Base-by-base conservation (phyloP, 2,797 vertebrate genomes). In the Pangasius larnaudii region DNA sequence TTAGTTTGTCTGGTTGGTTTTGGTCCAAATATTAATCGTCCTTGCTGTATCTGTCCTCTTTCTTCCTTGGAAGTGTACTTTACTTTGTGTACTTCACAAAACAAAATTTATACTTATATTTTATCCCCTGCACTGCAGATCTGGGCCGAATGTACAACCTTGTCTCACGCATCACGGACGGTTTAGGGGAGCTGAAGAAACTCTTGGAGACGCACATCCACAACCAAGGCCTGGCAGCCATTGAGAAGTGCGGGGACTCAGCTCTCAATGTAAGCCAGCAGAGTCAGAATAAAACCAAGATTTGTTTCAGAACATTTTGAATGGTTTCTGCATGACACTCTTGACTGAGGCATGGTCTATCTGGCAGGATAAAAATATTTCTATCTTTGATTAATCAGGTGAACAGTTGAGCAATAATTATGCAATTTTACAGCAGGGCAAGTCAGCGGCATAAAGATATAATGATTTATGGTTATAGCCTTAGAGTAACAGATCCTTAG, bases 81-180 rank as follows among this genome's bases (percentile, higher is more conserved):
- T n/a, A 53, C 18, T 36, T 51, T 77, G 16, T 30, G 16, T 56
- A 59, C 14, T 53, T 58, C 22, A 27, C 2, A 5, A 24, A 19
- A 33, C 6, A 19, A 4, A 36, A 22, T 13, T 58, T 36, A 2
- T 4, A 13, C 14, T 58, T 8, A 67, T 33, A 56, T 33, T 58
- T 30, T 59, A 14, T 36, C 19, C 11, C 33, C 33, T 83, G 24
- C 2, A 18, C 5, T 84, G 88, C 94, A 99, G 98, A 99, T 90
- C 94, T 99, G 94, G 99, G 98, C 24, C 96, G 98, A 88, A 99
- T 99, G 99, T 99, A 99, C 95, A 99, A 98, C 94, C 97, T 99
- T 86, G 99, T 99, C 69, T 99, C 98, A 19, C 96, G 99, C 93
- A 99, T 99, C 95, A 98, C 98, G 19, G 98, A 99, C 88, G 99